Base-by-base conservation (phyloP, 2,797 vertebrate species). In the Clarias platycephalus region DNA sequence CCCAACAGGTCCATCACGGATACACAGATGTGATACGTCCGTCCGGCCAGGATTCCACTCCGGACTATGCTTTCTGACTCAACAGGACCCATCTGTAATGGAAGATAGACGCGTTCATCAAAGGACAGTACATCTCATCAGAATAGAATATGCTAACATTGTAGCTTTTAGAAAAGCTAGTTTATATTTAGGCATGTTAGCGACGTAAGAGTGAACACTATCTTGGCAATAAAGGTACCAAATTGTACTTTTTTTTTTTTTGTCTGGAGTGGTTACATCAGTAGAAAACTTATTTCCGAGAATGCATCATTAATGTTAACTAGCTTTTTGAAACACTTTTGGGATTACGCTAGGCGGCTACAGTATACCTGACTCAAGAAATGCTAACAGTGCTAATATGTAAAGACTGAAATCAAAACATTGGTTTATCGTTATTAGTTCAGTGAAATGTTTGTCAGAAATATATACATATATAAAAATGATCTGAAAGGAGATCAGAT, bases 1-100 rank as follows among this genome's bases (percentile, higher is more conserved):
- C 90, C 93, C 89, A 95, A 88, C 64, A 92, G 89, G 44, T 95
- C 95, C 83, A 88, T 91, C 0, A 93, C 93, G 4, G 94, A 94
- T 84, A 96, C 93, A 86, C 93, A 93, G 83, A 95, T 90, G 82
- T 60, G 40, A 91, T 95, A 96, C 3, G 77, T 79, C 64, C 90
- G 84, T 3, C 93, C 92, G 0, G 90, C 55, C 1, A 63, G 76
- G 82, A 95, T 87, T 12, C 89, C 87, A 75, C 88, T 92, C 89
- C 95, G 90, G 0, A 91, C 84, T 55, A 91, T 71, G 12, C 4
- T 87, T 67, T 88, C 91, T 62, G 62, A 88, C 85, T 94, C 93
- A 68, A 91, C 87, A 0, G 93, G 92, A 72, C 92, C 93, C 88
- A 94, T 55, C 95, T 96, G 88, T 10, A 90, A 82, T n/a, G 81